These are phyloP conservation scores for Itoplectis maculator DNA, from an alignment of 2,888 invertebrate species.

Conservation along the genomic window DNA sequence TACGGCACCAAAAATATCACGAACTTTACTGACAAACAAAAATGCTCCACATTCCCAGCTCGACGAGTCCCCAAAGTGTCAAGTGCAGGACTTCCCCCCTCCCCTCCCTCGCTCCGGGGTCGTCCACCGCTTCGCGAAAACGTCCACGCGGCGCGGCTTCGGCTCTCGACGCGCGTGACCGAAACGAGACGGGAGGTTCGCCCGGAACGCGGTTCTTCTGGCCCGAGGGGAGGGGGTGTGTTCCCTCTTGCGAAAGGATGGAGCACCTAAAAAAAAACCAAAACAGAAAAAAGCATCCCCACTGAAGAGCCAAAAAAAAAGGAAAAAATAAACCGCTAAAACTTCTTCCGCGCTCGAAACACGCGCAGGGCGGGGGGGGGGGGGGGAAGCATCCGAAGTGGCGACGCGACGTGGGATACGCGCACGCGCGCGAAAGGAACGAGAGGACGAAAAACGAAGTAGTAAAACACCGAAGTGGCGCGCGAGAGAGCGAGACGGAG, in stretches of 20 bases:
- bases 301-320: slow-evolving; percentile 30
- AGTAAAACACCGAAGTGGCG: background rate
- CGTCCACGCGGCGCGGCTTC: background rate
- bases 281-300: slow-evolving; percentile 42
- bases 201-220: slow-evolving; percentile 46
- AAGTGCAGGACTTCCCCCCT: background rate
- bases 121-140: slow-evolving; percentile 32
- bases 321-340: slow-evolving; percentile 38
- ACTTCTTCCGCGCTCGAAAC: slow-evolving; percentile 29
- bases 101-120: slow-evolving; percentile 34
- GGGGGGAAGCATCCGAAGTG: slow-evolving; percentile 52
- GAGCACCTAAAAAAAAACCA: slow-evolving; percentile 19
- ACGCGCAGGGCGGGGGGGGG: slow-evolving; percentile 8
- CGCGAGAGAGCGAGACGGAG: background rate
- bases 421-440: slow-evolving; percentile 57
- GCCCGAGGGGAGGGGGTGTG: slow-evolving; percentile 49
- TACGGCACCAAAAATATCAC: background rate
- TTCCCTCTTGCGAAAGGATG: slow-evolving; percentile 65
- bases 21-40: background rate
- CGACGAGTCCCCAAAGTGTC: background rate
- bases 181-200: slow-evolving; percentile 58
- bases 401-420: slow-evolving; percentile 58
- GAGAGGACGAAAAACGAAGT: slow-evolving; percentile 14
- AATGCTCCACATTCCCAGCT: background rate
- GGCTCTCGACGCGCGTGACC: slow-evolving; percentile 50